Conservation (phyloP, 2,797 vertebrate species). For the Syngnathus rostellatus region DNA sequence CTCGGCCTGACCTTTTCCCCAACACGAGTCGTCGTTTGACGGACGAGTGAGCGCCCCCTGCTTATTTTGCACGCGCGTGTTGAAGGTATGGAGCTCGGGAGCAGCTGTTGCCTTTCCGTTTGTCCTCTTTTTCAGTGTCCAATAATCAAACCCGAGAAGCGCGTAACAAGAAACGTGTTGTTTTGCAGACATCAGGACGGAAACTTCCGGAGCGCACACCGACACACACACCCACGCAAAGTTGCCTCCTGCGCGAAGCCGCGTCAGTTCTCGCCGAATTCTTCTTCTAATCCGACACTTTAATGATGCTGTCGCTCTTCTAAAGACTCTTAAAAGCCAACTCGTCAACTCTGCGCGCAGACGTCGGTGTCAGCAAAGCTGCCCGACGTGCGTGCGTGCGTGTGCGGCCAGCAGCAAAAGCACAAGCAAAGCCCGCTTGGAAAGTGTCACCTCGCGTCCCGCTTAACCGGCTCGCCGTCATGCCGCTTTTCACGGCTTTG, state of each 20-base stretch:
- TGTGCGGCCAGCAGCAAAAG: neutral
- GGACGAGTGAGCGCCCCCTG: neutral
- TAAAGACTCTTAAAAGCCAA: constrained; percentile 31
- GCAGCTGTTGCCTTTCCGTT: neutral
- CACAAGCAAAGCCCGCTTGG: neutral
- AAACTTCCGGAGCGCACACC: too few species aligned
- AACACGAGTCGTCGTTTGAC: constrained; percentile 2
- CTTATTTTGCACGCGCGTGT: neutral
- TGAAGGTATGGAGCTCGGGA: neutral
- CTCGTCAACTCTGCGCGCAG: constrained; percentile 4
- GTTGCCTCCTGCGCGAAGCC: neutral
- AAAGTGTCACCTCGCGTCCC: constrained; percentile 1
- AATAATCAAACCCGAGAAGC: neutral
- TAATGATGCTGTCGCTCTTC: constrained; percentile 17
- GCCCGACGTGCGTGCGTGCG: neutral
- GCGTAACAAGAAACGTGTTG: neutral
- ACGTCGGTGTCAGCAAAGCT: constrained; percentile 6
- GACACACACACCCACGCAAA: neutral
- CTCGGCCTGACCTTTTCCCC: constrained; percentile 8
- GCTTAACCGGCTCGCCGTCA: neutral
- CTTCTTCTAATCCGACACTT: constrained; percentile 6
- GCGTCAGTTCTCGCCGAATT: neutral
- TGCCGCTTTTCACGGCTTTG: neutral
- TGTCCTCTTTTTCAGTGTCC: neutral
- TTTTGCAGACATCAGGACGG: too few species aligned